These are phyloP conservation scores for Hippasteria phrygiana DNA, from an alignment of 53 echinoderm and acorn worm species.

Conservation along the genomic window DNA sequence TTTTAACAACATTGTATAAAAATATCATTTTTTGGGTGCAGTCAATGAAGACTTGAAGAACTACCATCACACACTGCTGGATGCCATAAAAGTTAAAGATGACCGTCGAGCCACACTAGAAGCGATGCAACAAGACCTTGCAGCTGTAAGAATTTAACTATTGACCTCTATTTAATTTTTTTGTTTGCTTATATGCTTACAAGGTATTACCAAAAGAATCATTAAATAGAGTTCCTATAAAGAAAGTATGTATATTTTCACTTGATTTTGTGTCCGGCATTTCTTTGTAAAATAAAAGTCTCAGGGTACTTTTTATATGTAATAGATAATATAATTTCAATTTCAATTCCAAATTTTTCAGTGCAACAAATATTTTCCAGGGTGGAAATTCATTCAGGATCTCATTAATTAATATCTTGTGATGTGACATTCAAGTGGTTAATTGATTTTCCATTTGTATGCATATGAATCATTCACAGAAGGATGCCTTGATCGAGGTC, in stretches of 20 bases:
- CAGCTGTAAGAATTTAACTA: conserved; percentile 71
- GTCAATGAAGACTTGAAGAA: conserved; percentile 78
- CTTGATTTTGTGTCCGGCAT: too few species aligned
- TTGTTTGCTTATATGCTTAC: neutral
- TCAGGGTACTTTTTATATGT: too few species aligned
- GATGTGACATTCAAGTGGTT: too few species aligned
- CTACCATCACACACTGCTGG: conserved; percentile 71
- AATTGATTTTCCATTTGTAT: too few species aligned
- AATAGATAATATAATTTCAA: too few species aligned
- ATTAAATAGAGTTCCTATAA: neutral
- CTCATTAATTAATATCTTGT: too few species aligned
- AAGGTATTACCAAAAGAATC: too few species aligned
- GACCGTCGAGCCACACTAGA: conserved; percentile 57
- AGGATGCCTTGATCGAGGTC: conserved; percentile 83
- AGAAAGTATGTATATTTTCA: conserved; percentile 4
- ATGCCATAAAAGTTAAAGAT: conserved; percentile 66
- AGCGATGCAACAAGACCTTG: conserved; percentile 68
- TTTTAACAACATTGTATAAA: conserved; percentile 1
- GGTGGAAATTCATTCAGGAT: too few species aligned
- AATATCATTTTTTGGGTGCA: conserved; percentile 20
- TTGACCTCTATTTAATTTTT: neutral
- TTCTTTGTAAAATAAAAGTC: too few species aligned
- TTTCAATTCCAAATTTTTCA: too few species aligned
- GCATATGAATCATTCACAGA: conserved; percentile 57
- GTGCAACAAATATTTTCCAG: too few species aligned